Base-by-base conservation (phyloP, 2,888 invertebrate genomes). In the Nemotelus pantherinus region DNA sequence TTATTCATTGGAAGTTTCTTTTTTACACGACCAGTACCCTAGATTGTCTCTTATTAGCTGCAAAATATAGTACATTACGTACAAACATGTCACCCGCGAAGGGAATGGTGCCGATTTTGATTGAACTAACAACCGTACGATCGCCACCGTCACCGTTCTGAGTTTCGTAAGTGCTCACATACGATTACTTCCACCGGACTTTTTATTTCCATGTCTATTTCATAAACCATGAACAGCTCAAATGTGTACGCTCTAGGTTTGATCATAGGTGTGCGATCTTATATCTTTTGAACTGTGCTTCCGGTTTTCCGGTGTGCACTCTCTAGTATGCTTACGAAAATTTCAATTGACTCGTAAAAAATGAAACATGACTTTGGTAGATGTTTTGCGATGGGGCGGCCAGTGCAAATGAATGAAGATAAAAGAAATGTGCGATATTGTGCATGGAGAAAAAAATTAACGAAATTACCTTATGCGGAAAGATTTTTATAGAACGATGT, bases 1-100 rank as follows among this genome's bases (percentile, higher is more conserved):
- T 79, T 79, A 79, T 79, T 76, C 79, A 77, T 76, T 79, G 77
- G 65, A 78, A 77, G 77, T 79, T 77, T 77, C 77, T 78, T 79
- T 79, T 79, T 77, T 79, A 48, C 71, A 45, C n/a, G 39, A 70
- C 63, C 25, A 25, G 25, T 10, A n/a, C 65, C 25, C 57, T 64
- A 65, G 68, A 72, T 76, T 78, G 76, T 63, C 75, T 76, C 57
- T 57, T 68, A 60, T 68, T 77, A 58, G 58, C 58, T 50, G 25
- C 45, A 63, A 74, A 63, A 50, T 74, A 50, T 48, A 68, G 25
- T 7, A 7, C 39, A 60, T 7, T 3, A 10, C n/a, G 45, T 45
- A 41, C 25, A 55, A 43, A 43, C 41, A 63, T 63, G 63, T 25
- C 39, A 63, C 6, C 39, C 50, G 53, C 39, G 74, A 74, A 63